Percentiles rank a stretch among this genome's conserved stretches.
phyloP scores from a whole-genome alignment of 2,113 vertebrate genomes.

The Microtus montanus region DNA sequence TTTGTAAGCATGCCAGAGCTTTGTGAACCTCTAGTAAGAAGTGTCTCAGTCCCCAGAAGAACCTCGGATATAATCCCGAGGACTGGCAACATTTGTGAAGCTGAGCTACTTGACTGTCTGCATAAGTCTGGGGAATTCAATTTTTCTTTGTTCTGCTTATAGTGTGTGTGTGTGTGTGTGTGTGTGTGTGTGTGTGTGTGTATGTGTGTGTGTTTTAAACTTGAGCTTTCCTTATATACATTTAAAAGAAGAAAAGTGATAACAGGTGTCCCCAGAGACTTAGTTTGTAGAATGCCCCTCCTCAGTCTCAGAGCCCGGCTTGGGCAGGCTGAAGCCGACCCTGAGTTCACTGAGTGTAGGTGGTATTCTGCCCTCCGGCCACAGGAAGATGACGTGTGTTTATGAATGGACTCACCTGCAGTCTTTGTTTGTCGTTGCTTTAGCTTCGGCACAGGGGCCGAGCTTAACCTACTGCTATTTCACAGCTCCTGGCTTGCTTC shows the following conservation, averaged over 20 bases:
- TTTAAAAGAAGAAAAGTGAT: background rate
- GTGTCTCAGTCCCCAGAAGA: background rate
- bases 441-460: background rate
- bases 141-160: background rate
- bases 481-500: background rate
- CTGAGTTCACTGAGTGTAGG: background rate
- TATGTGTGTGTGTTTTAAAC: background rate
- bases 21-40: background rate
- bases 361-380: background rate
- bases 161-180: background rate
- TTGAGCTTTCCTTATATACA: background rate
- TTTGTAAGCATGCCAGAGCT: background rate
- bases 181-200: background rate
- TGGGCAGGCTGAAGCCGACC: rapidly evolving
- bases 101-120: rapidly evolving
- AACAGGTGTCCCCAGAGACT: rapidly evolving
- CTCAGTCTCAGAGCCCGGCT: rapidly evolving
- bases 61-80: too few species aligned
- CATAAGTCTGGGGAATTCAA: background rate
- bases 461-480: background rate
- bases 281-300: rapidly evolving
- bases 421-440: background rate
- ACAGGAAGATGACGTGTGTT: background rate
- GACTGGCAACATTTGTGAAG: background rate
- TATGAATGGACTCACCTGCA: background rate